Percentiles rank a stretch among this genome's conserved stretches.
phyloP scores from a whole-genome alignment of 2,888 invertebrate genomes.

The Branchellion lobata region DNA sequence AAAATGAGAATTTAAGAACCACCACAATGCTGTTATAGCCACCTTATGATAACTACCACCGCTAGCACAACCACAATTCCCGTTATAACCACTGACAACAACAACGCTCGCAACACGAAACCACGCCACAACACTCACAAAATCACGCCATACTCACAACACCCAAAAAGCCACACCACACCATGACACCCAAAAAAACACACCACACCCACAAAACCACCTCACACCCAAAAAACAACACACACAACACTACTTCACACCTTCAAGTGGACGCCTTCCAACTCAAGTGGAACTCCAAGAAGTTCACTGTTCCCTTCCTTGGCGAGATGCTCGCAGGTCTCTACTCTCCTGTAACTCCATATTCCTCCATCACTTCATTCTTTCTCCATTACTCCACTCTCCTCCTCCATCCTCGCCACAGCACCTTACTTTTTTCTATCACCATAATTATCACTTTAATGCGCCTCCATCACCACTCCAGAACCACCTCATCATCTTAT shows the following conservation, averaged over 20 bases:
- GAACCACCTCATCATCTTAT: neutral
- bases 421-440: neutral
- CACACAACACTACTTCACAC: no score
- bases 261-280: conserved; percentile 43
- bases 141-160: no score
- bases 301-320: conserved; percentile 43
- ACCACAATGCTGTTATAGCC: no score
- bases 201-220: no score
- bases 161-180: neutral
- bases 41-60: no score
- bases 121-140: no score
- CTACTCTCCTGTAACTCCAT: neutral
- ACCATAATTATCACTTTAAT: neutral
- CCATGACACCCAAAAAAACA: no score
- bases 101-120: no score
- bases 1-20: no score
- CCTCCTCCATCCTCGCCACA: neutral
- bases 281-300: conserved; percentile 45
- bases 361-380: neutral
- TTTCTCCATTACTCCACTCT: neutral
- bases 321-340: conserved; percentile 42
- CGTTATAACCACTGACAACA: no score
- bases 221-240: no score
- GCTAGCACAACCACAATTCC: no score
- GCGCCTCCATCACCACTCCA: neutral